Conservation (phyloP, 2,797 vertebrate genomes). For the Semotilus atromaculatus region DNA sequence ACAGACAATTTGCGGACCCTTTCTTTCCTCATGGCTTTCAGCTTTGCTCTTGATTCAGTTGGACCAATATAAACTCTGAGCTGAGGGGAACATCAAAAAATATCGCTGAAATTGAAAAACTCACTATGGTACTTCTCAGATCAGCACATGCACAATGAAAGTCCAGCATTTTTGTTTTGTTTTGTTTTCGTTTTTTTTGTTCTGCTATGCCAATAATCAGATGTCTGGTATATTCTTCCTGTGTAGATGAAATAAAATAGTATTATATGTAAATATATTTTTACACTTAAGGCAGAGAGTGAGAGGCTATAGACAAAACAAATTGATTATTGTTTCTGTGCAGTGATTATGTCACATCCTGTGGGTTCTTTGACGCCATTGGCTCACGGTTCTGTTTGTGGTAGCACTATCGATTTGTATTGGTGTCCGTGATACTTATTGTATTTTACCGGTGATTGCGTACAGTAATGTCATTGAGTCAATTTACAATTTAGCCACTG, state of each 20-base stretch:
- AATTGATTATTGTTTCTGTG: conserved; percentile 43
- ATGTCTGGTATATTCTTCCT: conserved; percentile 53
- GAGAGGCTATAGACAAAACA: neutral
- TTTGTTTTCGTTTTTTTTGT: neutral
- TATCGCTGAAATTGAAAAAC: neutral
- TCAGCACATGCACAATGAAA: conserved; percentile 38
- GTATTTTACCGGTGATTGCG: conserved; percentile 15
- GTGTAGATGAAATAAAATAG: conserved; percentile 52
- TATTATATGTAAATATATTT: conserved; percentile 64
- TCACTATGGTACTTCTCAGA: conserved; percentile 38
- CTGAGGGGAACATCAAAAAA: neutral
- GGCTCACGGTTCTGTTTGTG: conserved; percentile 23
- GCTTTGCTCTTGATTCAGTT: conserved; percentile 14
- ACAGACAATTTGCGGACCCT: neutral
- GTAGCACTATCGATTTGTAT: conserved; percentile 6
- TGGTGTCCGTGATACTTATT: conserved; percentile 15
- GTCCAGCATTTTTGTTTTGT: conserved; percentile 24
- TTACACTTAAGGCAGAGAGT: conserved; percentile 45
- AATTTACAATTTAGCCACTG: neutral
- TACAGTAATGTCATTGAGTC: neutral
- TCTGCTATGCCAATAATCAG: conserved; percentile 45
- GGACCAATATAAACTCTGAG: conserved; percentile 13
- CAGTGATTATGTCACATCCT: conserved; percentile 32
- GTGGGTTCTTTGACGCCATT: conserved; percentile 7
- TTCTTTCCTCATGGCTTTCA: conserved; percentile 7